Percentiles rank a stretch among this genome's conserved stretches.
Conservation (phyloP, 2,797 vertebrate species). For the Sebastes reedi region DNA sequence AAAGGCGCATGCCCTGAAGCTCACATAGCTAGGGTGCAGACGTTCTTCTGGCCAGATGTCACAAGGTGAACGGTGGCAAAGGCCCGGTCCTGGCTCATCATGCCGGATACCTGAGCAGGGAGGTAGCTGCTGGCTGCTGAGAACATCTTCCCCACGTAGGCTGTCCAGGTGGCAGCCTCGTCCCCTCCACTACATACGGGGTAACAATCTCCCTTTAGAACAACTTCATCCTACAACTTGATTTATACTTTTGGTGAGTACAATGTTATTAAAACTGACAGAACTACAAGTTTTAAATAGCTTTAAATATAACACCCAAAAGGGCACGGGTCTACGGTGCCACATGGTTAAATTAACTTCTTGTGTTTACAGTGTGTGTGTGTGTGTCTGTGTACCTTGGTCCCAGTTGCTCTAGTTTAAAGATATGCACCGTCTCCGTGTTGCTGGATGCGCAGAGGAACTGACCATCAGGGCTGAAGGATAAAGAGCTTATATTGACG, state of each 20-base stretch:
- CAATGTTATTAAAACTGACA: not conserved
- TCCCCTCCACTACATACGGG: conserved; percentile 81
- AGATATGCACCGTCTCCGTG: conserved; percentile 96
- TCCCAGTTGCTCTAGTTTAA: conserved; percentile 89
- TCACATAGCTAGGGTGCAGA: conserved; percentile 92
- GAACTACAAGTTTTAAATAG: not conserved
- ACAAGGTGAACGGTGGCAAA: conserved; percentile 94
- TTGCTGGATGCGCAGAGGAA: conserved; percentile 97
- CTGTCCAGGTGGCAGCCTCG: conserved; percentile 92
- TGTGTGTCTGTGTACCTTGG: conserved; percentile 57
- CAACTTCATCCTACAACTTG: not conserved
- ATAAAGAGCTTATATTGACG: conserved; percentile 93
- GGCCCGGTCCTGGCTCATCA: conserved; percentile 97
- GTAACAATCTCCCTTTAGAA: not conserved
- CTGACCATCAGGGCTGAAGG: conserved; percentile 93
- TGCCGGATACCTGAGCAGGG: conserved; percentile 93
- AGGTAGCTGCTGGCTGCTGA: conserved; percentile 95
- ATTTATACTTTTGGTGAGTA: not conserved
- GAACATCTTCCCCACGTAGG: conserved; percentile 94
- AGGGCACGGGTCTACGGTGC: not conserved
- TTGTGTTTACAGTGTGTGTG: not conserved
- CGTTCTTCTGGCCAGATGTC: conserved; percentile 90
- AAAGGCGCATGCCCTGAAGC: conserved; percentile 38
- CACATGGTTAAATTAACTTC: no score
- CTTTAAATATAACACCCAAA: not conserved